Base-by-base conservation (phyloP, 2,797 vertebrate species). In the Onychomys arenicola region DNA sequence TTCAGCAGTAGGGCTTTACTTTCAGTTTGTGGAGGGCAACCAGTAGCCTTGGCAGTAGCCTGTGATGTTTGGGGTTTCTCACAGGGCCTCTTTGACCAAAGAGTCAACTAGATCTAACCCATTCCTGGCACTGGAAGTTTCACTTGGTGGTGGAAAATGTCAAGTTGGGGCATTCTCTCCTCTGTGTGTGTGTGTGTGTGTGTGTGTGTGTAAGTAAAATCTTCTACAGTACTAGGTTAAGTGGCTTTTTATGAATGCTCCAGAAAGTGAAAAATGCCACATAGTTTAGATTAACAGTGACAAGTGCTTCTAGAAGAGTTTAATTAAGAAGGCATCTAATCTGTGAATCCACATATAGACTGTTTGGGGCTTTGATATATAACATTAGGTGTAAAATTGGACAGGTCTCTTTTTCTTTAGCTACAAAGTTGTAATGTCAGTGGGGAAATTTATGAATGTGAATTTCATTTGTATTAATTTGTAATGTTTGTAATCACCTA, bases 391-490 rank as follows among this genome's bases (percentile, higher is more conserved):
- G 21, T 65, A 5, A 69, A 85, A 91, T 86, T 89, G 96, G 34
- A 71, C 4, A 37, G 7, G 57, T 84, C 32, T 32, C 37, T 75
- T 40, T 78, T 92, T 88, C 37, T 43, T 91, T 57, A 86, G 37
- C n/a, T 80, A 80, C 9, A 73, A 37, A 91, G 19, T 78, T 94
- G 6, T 37, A 67, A 84, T 75, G 40, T 83, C 87, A 86, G 0
- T 89, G 69, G 82, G 88, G 55, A 71, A 88, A 84, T 81, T 65
- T 71, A 59, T 84, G 71, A 91, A 81, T 92, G 77, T 49, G n/a
- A 93, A 90, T 4, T 91, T 73, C 84, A 90, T 40, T 90, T 49
- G 8, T 65, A 59, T 85, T 93, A 78, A 63, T 73, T 67, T 94
- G 25, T 63, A 77, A 43, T 37, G 71, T 19, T 91, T 91, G 81